Conservation (phyloP, 1,140 invertebrate species). For the Oryzaephilus surinamensis region DNA sequence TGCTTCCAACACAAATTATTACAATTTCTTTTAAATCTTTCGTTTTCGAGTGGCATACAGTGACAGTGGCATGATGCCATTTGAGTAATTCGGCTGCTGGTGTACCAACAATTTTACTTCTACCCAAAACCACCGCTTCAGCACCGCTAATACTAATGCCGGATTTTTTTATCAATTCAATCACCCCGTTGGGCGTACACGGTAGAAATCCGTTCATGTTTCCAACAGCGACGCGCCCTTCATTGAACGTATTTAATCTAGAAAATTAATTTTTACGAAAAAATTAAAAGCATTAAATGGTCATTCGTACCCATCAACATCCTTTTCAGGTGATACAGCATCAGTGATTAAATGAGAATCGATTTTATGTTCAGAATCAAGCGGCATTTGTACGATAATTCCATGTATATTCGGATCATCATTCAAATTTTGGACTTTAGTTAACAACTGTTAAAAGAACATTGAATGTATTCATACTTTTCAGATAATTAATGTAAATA, state of each 20-base stretch:
- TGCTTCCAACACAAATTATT: conserved; percentile 4
- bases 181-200: conserved; percentile 86
- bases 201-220: conserved; percentile 81
- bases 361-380: conserved; percentile 73
- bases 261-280: conserved; percentile 14
- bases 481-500: conserved; percentile 31
- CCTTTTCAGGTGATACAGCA: conserved; percentile 74
- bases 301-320: conserved; percentile 84
- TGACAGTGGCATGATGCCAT: conserved; percentile 95
- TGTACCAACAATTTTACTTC: conserved; percentile 96
- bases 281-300: neutral
- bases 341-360: conserved; percentile 83
- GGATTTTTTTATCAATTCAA: conserved; percentile 81
- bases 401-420: conserved; percentile 78
- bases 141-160: conserved; percentile 74
- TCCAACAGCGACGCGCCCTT: conserved; percentile 76
- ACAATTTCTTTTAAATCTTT: conserved; percentile 60
- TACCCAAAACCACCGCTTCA: conserved; percentile 85
- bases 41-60: conserved; percentile 92
- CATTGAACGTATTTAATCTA: conserved; percentile 81
- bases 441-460: conserved; percentile 37
- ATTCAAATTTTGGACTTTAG: conserved; percentile 69
- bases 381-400: conserved; percentile 95
- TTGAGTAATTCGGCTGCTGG: conserved; percentile 89
- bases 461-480: neutral